phyloP scores from a whole-genome alignment of 2,888 invertebrate genomes.

The Cacoxenus indagator region DNA sequence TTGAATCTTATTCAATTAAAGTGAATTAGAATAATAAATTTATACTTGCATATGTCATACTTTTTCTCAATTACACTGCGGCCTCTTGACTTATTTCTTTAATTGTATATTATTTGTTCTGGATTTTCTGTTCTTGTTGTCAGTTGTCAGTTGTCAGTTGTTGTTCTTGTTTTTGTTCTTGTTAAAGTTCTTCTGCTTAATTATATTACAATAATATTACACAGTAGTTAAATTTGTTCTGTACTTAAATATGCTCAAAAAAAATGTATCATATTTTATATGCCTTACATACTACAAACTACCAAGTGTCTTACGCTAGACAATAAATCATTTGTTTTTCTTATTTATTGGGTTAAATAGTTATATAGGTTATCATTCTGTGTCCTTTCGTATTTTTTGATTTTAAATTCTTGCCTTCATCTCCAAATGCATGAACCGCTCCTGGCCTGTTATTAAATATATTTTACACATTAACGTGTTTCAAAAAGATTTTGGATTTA shows the following conservation, averaged over 20 bases:
- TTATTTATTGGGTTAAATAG: constrained; percentile 25
- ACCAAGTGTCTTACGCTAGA: no score
- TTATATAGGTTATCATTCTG: constrained; percentile 30
- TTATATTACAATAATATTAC: no score
- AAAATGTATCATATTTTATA: no score
- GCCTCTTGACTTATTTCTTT: neutral
- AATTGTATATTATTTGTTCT: neutral
- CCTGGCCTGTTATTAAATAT: constrained; percentile 54
- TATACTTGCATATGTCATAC: no score
- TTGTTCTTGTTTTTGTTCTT: neutral
- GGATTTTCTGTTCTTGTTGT: no score
- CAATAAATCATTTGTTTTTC: neutral
- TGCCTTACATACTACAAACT: no score
- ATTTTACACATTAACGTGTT: neutral
- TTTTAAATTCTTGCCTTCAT: constrained; percentile 54
- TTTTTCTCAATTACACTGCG: neutral
- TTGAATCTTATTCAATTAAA: neutral
- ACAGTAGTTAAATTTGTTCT: no score
- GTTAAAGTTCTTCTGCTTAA: neutral
- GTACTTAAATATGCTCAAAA: no score
- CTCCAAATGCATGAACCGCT: constrained; percentile 64
- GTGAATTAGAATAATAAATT: constrained; percentile 5
- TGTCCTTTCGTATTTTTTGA: constrained; percentile 1
- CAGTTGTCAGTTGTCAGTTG: neutral
- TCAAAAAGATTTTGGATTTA: constrained; percentile 29